These are phyloP conservation scores for Anaspis maculata DNA, from an alignment of 2,888 invertebrate species.

Conservation along the genomic window DNA sequence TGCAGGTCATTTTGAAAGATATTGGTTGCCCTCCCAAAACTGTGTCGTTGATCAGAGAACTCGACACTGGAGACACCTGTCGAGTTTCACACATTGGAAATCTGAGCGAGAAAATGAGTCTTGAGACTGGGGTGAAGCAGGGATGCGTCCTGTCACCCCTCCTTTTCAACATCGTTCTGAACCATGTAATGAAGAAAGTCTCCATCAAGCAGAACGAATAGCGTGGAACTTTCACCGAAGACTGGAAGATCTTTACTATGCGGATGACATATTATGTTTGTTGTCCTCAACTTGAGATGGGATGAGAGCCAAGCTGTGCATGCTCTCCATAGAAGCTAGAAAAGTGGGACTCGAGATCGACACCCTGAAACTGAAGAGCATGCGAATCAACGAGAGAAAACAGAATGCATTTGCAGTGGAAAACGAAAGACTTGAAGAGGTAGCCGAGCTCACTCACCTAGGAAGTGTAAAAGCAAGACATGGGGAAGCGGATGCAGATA, in stretches of 20 bases:
- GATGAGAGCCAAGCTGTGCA: no score
- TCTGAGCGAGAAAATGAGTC: not conserved
- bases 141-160: not conserved
- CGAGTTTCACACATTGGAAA: not conserved
- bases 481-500: no score
- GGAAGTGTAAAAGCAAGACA: no score
- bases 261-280: not conserved
- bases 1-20: not conserved
- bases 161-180: not conserved
- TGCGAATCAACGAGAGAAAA: no score
- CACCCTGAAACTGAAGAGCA: no score
- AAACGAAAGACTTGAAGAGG: no score
- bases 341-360: no score
- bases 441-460: no score
- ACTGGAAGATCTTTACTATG: not conserved
- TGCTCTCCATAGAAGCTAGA: no score
- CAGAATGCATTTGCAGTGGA: no score
- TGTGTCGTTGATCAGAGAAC: not conserved
- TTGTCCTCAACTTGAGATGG: no score
- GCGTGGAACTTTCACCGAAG: not conserved
- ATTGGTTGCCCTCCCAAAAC: not conserved
- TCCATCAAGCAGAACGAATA: not conserved
- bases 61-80: not conserved
- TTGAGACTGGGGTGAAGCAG: not conserved
- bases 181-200: not conserved